Conservation (phyloP, 30 jellyfish, hydroid and myxozoan species). For the Hydractinia symbiolongicarpus region DNA sequence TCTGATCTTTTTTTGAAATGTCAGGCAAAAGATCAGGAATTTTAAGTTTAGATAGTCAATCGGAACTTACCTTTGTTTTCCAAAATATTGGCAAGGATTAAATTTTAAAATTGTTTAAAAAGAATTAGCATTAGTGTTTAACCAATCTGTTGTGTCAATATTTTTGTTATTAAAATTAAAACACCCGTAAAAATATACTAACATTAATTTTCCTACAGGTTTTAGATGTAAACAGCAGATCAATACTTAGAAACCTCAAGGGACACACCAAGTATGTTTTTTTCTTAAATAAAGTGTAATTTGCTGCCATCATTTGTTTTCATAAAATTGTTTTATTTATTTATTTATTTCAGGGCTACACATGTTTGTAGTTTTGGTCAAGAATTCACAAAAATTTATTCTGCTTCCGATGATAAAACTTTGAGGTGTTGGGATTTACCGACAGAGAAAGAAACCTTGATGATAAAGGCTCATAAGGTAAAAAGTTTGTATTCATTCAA, state of each 20-base stretch:
- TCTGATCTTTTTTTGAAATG: too few relatives aligned
- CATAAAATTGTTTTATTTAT: neutral
- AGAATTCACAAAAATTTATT: slow-evolving; percentile 47
- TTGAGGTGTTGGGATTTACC: slow-evolving; percentile 80
- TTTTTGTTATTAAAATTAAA: too few relatives aligned
- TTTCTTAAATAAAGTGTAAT: neutral
- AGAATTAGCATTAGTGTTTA: too few relatives aligned
- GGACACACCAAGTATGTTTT: slow-evolving; percentile 73
- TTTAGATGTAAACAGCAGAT: slow-evolving; percentile 70
- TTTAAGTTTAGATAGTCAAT: too few relatives aligned
- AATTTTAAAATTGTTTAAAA: too few relatives aligned
- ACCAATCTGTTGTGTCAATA: too few relatives aligned
- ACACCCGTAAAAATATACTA: too few relatives aligned
- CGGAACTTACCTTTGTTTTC: too few relatives aligned
- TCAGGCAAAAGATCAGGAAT: too few relatives aligned
- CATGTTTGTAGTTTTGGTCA: slow-evolving; percentile 75
- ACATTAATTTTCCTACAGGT: too few relatives aligned
- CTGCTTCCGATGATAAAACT: slow-evolving; percentile 92
- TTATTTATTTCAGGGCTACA: slow-evolving; percentile 54
- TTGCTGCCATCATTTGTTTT: neutral
- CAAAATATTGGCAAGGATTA: too few relatives aligned
- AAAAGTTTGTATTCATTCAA: neutral
- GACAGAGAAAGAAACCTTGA: slow-evolving; percentile 65
- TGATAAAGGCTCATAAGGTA: slow-evolving; percentile 71
- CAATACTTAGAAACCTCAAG: slow-evolving; percentile 68